Evolutionary conservation across 1,140 invertebrate genomes (phyloP).

Genomic region (Drosophila saltans): DNA sequence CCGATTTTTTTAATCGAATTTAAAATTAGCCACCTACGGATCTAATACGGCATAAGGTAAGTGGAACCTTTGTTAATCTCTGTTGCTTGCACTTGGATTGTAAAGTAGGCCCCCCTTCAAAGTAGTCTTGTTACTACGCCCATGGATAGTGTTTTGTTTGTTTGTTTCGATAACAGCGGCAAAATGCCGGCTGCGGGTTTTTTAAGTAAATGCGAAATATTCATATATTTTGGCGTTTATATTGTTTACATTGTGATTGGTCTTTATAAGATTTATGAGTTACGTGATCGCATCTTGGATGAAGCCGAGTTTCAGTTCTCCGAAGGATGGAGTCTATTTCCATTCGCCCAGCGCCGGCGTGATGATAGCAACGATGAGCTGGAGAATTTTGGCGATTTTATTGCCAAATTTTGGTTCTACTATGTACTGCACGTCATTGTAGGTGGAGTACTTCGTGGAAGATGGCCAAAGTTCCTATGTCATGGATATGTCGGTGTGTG

Average conservation of each 20-base stretch:
- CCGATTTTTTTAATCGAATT: background rate
- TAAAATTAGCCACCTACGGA: background rate
- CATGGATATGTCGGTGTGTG: conserved; percentile 44
- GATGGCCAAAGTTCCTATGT: conserved; percentile 22
- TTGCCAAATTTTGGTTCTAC: conserved; percentile 60
- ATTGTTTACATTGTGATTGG: conserved; percentile 67
- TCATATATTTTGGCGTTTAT: conserved; percentile 65
- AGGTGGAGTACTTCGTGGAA: conserved; percentile 26
- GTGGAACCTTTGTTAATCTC: background rate
- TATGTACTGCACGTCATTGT: conserved; percentile 65
- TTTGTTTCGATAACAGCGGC: conserved; percentile 30
- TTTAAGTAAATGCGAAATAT: conserved; percentile 58
- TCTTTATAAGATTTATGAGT: conserved; percentile 62
- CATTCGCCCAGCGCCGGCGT: conserved; percentile 34
- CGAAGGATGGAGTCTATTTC: conserved; percentile 51
- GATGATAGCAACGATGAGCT: conserved; percentile 76
- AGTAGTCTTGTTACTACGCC: background rate
- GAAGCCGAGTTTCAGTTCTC: conserved; percentile 57
- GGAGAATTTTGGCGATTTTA: conserved; percentile 71
- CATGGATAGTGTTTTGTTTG: background rate
- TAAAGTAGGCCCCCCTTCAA: background rate
- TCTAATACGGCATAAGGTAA: background rate
- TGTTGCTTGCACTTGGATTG: background rate
- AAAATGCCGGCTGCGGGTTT: conserved; percentile 40
- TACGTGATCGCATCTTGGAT: conserved; percentile 49